Base-by-base conservation (phyloP, 2,113 vertebrate genomes). In the Brachypteracias leptosomus region DNA sequence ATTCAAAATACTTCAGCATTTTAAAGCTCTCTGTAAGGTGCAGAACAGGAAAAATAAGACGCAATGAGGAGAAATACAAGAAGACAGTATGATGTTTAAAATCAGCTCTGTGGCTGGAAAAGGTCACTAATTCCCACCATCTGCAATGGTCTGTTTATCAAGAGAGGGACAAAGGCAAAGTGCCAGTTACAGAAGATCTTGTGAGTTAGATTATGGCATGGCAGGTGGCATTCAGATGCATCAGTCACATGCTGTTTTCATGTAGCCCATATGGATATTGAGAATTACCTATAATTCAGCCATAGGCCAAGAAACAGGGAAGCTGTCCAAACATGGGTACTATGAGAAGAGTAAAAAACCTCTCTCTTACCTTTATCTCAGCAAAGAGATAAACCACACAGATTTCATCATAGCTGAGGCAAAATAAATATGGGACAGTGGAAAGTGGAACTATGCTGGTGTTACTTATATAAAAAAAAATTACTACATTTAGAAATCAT, bases 261-360 rank as follows among this genome's bases (percentile, higher is more conserved):
- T 1, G 5, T 7, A 46, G 52, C 36, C 36, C 36, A 24, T 4
- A 35, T 1, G 9, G 5, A 11, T 29, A 35, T 4, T 8, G 20
- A 15, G 19, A 75, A 76, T 61, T 51, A 76, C 40, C 36, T 6
- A 0, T 14, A 49, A n/a, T 24, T 65, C 49, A 42, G 16, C 38
- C 11, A 35, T 0, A 58, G 22, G 25, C 21, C 40, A 58, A 61
- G 18, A 68, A 73, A 57, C 3, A 26, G 19, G 46, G 47, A 62
- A 89, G 79, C 2, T 35, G 22, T 42, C 62, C 2, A 2, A 81
- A n/a, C 3, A 15, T 1, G 1, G 5, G 3, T 35, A 19, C 62
- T 13, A 47, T 7, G 2, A 44, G 26, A 86, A 65, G 26, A 85
- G 33, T 13, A 21, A 63, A 80, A 68, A 79, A 78, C 5, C 12